Evolutionary conservation across 2,888 invertebrate species (phyloP).

Genomic region (Cosmorhoe ocellata): DNA sequence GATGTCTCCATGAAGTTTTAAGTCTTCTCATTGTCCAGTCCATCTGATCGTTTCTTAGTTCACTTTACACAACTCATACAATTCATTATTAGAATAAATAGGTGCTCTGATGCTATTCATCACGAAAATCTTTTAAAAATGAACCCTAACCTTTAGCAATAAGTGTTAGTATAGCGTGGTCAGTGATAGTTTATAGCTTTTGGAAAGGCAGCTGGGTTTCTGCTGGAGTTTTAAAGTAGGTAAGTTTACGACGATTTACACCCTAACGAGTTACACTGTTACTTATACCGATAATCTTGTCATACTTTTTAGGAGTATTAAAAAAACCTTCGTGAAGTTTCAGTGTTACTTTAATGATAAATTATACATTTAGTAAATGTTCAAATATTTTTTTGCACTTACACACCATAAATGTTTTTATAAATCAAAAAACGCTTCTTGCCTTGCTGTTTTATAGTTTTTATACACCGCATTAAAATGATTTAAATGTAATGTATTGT

Average conservation of each 20-base stretch:
- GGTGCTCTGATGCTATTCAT: slow-evolving; percentile 30
- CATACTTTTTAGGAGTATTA: too few species aligned
- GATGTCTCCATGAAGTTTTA: slow-evolving; percentile 35
- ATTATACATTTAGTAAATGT: too few species aligned
- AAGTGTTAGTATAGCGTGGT: slow-evolving; percentile 24
- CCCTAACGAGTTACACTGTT: too few species aligned
- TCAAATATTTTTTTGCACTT: too few species aligned
- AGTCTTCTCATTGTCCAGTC: slow-evolving; percentile 54
- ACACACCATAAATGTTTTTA: too few species aligned
- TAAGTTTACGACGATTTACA: neutral
- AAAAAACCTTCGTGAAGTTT: too few species aligned
- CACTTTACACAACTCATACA: slow-evolving; percentile 50
- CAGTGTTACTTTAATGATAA: too few species aligned
- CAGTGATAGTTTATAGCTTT: slow-evolving; percentile 15
- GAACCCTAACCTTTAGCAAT: slow-evolving; percentile 16
- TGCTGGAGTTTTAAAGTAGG: neutral
- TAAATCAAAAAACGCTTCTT: too few species aligned
- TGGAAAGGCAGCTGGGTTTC: neutral
- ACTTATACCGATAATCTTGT: too few species aligned
- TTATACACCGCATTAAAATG: too few species aligned
- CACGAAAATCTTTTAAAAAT: slow-evolving; percentile 11
- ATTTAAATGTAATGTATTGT: too few species aligned
- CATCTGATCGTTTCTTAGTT: slow-evolving; percentile 63
- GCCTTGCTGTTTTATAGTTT: too few species aligned
- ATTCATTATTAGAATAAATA: slow-evolving; percentile 39